Evolutionary conservation across 2,888 invertebrate genomes (phyloP).

Genomic region (Drosophila birchii): DNA sequence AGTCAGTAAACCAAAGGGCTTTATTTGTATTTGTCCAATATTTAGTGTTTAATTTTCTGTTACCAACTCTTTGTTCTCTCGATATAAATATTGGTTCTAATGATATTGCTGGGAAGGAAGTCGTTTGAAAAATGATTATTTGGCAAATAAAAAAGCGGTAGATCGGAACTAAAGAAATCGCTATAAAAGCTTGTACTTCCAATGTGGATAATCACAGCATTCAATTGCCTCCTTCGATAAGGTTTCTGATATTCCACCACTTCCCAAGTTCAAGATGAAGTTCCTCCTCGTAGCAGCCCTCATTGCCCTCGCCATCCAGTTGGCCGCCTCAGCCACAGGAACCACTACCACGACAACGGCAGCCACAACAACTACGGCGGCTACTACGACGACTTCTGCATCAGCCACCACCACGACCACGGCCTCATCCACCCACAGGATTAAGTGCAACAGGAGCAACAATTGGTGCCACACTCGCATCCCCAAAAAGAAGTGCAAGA

Average conservation of each 20-base stretch:
- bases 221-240: neutral
- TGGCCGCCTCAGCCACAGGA: neutral
- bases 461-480: constrained; percentile 37
- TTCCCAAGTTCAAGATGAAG: neutral
- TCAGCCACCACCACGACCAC: constrained; percentile 3
- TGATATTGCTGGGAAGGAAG: neutral
- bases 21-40: neutral
- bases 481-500: constrained; percentile 22
- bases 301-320: constrained; percentile 23
- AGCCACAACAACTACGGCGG: neutral
- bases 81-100: neutral
- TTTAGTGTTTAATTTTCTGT: neutral
- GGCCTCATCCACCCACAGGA: constrained; percentile 10
- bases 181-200: neutral
- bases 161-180: neutral
- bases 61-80: neutral
- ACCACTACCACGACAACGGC: neutral
- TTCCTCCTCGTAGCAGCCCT: constrained; percentile 11
- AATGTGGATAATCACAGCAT: neutral
- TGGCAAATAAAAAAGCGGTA: neutral
- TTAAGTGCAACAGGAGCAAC: constrained; percentile 25
- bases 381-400: neutral
- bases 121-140: neutral
- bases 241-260: neutral
- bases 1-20: neutral